Conservation (phyloP, 2,888 invertebrate species). For the Conops quadrifasciatus region DNA sequence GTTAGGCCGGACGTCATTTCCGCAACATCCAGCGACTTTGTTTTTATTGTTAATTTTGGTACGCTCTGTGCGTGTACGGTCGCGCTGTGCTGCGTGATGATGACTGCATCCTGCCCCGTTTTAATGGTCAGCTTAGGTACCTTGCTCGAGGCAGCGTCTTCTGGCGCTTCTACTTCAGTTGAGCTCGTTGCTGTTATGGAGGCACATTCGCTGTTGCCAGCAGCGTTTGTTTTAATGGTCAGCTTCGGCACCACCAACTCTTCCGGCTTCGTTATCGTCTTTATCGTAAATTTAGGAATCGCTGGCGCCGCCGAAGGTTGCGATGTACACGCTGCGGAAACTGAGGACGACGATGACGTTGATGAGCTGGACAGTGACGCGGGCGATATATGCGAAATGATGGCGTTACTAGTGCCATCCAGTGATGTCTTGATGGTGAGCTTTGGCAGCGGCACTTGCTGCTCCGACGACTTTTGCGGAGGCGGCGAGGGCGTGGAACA, state of each 20-base stretch:
- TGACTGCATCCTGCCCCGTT: conserved; percentile 64
- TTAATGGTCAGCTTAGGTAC: conserved; percentile 67
- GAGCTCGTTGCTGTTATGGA: conserved; percentile 37
- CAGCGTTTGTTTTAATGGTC: conserved; percentile 55
- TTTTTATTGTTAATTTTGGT: conserved; percentile 63
- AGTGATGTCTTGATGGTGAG: conserved; percentile 69
- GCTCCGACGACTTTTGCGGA: conserved; percentile 16
- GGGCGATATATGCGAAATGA: conserved; percentile 56
- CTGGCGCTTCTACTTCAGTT: conserved; percentile 13
- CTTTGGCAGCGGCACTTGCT: conserved; percentile 67
- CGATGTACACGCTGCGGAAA: conserved; percentile 27
- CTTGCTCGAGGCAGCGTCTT: conserved; percentile 41
- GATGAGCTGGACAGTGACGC: conserved; percentile 50
- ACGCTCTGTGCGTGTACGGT: conserved; percentile 59
- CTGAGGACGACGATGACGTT: conserved; percentile 42
- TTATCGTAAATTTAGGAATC: conserved; percentile 71
- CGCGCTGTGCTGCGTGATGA: conserved; percentile 61
- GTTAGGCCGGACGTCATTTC: conserved; percentile 24
- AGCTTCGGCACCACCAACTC: conserved; percentile 59
- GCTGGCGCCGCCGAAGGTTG: conserved; percentile 43
- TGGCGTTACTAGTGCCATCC: conserved; percentile 58
- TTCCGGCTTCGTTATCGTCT: conserved; percentile 62
- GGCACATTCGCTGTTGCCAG: conserved; percentile 39
- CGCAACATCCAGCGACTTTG: conserved; percentile 57
- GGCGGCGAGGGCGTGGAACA: conserved; percentile 34